A percentile compares a stretch with the other conserved stretches of the same genome.
These are phyloP conservation scores for Pimephales promelas DNA, from an alignment of 2,113 vertebrate species.

Conservation along the genomic window DNA sequence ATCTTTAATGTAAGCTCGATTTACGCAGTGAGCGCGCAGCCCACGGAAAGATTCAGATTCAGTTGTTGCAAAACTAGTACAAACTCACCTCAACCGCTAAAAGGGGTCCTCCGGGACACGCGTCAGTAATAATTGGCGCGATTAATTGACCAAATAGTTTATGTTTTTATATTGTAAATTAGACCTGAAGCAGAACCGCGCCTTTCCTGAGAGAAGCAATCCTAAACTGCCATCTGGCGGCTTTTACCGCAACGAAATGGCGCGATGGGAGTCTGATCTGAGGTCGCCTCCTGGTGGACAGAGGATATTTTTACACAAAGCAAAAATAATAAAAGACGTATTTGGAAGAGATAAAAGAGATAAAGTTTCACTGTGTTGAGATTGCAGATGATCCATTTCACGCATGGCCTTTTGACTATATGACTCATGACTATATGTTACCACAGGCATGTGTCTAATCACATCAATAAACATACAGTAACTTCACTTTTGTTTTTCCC, in stretches of 20 bases:
- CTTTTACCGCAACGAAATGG: conserved; percentile 93
- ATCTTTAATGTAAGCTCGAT: conserved; percentile 83
- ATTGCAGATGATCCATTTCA: not conserved
- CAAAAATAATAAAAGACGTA: conserved; percentile 25
- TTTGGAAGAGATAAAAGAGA: not conserved
- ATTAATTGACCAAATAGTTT: conserved; percentile 62
- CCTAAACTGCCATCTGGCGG: conserved; percentile 99
- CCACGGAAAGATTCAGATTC: conserved; percentile 75
- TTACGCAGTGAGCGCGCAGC: conserved; percentile 73
- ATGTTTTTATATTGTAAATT: conserved; percentile 78
- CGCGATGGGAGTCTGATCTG: conserved; percentile 86
- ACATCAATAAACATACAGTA: not conserved
- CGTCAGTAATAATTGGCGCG: conserved; percentile 69
- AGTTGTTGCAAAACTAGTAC: conserved; percentile 76
- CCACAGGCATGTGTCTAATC: not conserved
- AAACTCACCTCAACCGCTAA: conserved; percentile 81
- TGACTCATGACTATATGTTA: not conserved
- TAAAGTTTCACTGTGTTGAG: not conserved
- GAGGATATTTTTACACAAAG: conserved; percentile 33
- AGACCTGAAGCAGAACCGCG: conserved; percentile 86
- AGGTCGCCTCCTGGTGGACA: conserved; percentile 88
- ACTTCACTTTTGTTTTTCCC: not conserved
- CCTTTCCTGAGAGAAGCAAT: conserved; percentile 94
- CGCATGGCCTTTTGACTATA: not conserved
- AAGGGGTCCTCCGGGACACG: conserved; percentile 73